Conservation (phyloP, 1,140 invertebrate species). For the Oreohelix idahoensis region DNA sequence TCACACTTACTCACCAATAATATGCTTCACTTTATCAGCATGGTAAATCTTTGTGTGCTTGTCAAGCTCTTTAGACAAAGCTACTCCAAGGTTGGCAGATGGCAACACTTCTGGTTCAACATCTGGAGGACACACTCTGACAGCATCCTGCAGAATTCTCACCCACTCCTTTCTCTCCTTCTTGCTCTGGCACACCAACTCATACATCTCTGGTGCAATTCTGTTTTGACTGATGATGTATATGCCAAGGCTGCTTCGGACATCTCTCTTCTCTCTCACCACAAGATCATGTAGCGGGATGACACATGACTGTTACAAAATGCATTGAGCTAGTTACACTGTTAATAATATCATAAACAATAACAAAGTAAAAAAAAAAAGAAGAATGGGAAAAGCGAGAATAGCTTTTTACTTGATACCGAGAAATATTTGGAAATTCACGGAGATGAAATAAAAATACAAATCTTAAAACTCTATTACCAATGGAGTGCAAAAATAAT, state of each 20-base stretch:
- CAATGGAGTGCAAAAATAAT: too few relatives aligned
- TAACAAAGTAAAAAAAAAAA: too few relatives aligned
- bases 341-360: too few relatives aligned
- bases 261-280: slow-evolving; percentile 88
- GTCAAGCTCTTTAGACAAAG: slow-evolving; percentile 53
- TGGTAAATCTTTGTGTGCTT: slow-evolving; percentile 71
- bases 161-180: slow-evolving; percentile 93
- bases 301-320: slow-evolving; percentile 82
- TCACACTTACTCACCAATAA: slow-evolving; percentile 59
- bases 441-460: too few relatives aligned
- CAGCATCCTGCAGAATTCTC: slow-evolving; percentile 81
- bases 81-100: background rate
- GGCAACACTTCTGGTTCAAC: slow-evolving; percentile 10
- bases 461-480: too few relatives aligned
- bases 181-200: slow-evolving; percentile 89
- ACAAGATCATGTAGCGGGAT: slow-evolving; percentile 91
- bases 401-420: too few relatives aligned
- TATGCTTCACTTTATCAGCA: slow-evolving; percentile 76
- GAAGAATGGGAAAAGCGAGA: too few relatives aligned
- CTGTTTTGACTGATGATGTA: slow-evolving; percentile 82
- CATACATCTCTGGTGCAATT: slow-evolving; percentile 94
- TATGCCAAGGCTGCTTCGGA: slow-evolving; percentile 86
- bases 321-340: background rate
- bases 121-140: slow-evolving; percentile 70
- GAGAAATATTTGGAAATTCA: too few relatives aligned